Conservation (phyloP, 2,113 vertebrate species). For the Cebidichthys violaceus region DNA sequence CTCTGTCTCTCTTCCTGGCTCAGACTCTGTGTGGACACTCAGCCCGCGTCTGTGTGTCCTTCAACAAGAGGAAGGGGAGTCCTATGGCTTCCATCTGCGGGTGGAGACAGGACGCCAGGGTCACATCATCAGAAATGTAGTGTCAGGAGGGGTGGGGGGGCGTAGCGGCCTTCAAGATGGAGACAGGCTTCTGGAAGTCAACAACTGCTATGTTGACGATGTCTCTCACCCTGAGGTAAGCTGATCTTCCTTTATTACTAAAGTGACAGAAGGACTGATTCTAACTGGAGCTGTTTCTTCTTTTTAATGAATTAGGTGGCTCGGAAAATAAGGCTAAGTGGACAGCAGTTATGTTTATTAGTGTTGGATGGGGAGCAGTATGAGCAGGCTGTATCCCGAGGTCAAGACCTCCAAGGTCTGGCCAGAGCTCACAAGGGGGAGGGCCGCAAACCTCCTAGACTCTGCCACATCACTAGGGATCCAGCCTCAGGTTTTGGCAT, state of each 20-base stretch:
- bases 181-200: slow-evolving; percentile 91
- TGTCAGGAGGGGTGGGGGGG: slow-evolving; percentile 82
- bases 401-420: slow-evolving; percentile 60
- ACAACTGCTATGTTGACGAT: slow-evolving; percentile 82
- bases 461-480: slow-evolving; percentile 85
- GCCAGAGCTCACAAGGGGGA: slow-evolving; percentile 21
- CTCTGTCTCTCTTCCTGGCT: slow-evolving; percentile 9
- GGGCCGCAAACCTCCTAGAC: slow-evolving; percentile 75
- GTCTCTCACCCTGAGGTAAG: slow-evolving; percentile 85
- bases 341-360: slow-evolving; percentile 86
- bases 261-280: not conserved
- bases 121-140: slow-evolving; percentile 86
- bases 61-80: slow-evolving; percentile 78
- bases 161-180: slow-evolving; percentile 86
- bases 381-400: slow-evolving; percentile 69
- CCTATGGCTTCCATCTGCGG: slow-evolving; percentile 87
- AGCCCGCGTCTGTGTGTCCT: slow-evolving; percentile 87
- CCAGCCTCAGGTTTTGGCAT: slow-evolving; percentile 86
- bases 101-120: slow-evolving; percentile 79
- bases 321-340: slow-evolving; percentile 86
- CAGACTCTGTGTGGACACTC: slow-evolving; percentile 40
- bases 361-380: slow-evolving; percentile 82
- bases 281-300: not conserved
- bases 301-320: slow-evolving; percentile 83
- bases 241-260: not conserved